Evolutionary conservation across 2,797 vertebrate species (phyloP), one percentile per base, ranked within the genome.

Genomic region (Carapus acus): DNA sequence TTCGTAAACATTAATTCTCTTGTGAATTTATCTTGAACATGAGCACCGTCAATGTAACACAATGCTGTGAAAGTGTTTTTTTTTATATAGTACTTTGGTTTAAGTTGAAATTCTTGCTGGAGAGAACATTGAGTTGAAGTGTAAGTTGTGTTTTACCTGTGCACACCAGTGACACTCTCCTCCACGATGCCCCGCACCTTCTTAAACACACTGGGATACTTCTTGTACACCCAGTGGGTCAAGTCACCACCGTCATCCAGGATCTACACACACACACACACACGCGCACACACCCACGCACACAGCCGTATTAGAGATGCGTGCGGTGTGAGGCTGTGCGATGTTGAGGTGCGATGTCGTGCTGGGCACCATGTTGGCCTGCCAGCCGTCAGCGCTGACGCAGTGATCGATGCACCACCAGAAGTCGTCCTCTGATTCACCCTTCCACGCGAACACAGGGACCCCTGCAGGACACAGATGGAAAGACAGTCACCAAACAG

Each of bases 321-420:
- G n/a, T n/a, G n/a, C n/a, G n/a, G n/a, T n/a, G n/a, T n/a, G n/a
- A n/a, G n/a, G n/a, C n/a, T n/a, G n/a, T n/a, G n/a, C n/a, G n/a
- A n/a, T n/a, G n/a, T n/a, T n/a, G n/a, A n/a, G 1, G 18, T 37
- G 39, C 6, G 19, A 38, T 19, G 7, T 23, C 22, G 37, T 16
- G 44, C 40, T 56, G 56, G 24, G 21, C 89, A 99, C 96, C 96
- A 99, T 98, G 77, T 98, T 99, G 71, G 94, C 88, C 82, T 98
- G 93, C 94, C 94, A 99, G 77, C 91, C 88, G 42, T 96, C 93
- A 3, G 89, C 84, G 77, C 92, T 96, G 69, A 98, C 92, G 78
- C 94, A 98, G 75, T 91, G 92, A 79, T 99, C 96, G 31, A 99
- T 99, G 80, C 94, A 99, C 96, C 96, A 99, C 96, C 96, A 99